A percentile compares a stretch with the other conserved stretches of the same genome.
These are phyloP conservation scores for Argya squamiceps DNA, from an alignment of 2,797 vertebrate genomes.

Conservation along the genomic window DNA sequence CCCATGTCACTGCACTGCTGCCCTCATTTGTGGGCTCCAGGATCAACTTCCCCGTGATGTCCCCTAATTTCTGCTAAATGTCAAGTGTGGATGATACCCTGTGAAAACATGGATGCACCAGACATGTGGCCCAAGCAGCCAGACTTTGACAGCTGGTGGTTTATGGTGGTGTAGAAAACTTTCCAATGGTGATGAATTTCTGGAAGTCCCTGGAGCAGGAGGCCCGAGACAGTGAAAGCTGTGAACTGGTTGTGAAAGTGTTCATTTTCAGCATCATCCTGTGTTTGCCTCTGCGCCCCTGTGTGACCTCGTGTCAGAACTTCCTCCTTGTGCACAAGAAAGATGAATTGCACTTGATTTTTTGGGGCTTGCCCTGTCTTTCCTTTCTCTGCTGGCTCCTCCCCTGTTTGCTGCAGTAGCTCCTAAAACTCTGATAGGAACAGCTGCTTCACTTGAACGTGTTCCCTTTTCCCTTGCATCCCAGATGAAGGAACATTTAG, in stretches of 20 bases:
- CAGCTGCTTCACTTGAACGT: background rate
- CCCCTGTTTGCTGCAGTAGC: background rate
- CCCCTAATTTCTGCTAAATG: background rate
- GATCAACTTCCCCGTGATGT: background rate
- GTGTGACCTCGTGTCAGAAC: background rate
- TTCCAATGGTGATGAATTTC: background rate
- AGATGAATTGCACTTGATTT: background rate
- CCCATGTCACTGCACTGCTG: accelerated
- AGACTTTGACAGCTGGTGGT: background rate
- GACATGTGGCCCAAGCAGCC: background rate
- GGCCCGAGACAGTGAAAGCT: background rate
- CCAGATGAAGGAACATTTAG: background rate
- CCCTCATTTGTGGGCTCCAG: background rate
- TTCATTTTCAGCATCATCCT: background rate
- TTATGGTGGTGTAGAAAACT: background rate
- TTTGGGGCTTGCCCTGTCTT: background rate
- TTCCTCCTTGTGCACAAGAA: background rate
- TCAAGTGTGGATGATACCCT: background rate
- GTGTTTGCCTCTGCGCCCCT: background rate
- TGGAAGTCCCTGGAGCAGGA: background rate
- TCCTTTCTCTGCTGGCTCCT: background rate
- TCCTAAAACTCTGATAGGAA: background rate
- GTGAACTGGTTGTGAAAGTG: background rate
- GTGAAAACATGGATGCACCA: background rate
- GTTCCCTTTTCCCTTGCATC: background rate